Evolutionary conservation across 2,888 invertebrate species (phyloP), one percentile per base, ranked within the genome.

Genomic region (Spodoptera exigua): DNA sequence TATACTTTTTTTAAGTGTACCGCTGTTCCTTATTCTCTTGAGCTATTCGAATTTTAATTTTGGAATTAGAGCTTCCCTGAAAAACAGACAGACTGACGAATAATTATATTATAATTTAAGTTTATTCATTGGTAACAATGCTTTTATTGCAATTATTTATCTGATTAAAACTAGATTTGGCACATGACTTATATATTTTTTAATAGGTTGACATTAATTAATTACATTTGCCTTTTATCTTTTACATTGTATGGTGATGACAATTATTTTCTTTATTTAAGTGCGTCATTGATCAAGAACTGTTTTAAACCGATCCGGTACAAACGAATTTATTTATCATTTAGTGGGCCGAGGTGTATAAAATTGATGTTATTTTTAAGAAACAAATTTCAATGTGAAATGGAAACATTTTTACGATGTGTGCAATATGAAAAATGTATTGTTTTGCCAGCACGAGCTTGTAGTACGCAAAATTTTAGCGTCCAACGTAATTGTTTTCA

Each of bases 291-390:
- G 12, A 39, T 59, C 34, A 14, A 37, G 36, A 52, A 49, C 60
- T 57, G 64, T 61, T 62, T 54, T 68, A 54, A 61, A 61, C 12
- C 37, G 11, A 18, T 52, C 35, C 13, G 7, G 7, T 12, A n/a
- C 43, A 17, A 17, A 39, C 3, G 4, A 21, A 21, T 5, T 21
- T 21, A 21, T 5, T 21, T 21, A 5, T 21, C 21, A 21, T 21
- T 21, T 21, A 2, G 5, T 21, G 2, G 21, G 21, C 5, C 21
- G 21, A 3, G 27, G 5, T 5, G 9, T 1, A 27, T 9, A 5
- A 27, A 27, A 27, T 18, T 7, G 27, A 0, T 7, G 21, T 4
- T 21, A 21, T 4, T 27, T 27, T 27, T 27, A 0, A 27, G 7
- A 27, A 27, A 2, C 21, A 18, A 37, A n/a, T 32, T 16, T n/a